These are phyloP conservation scores for Aspidoscelis tigris DNA, from an alignment of 2,113 vertebrate genomes.

Conservation along the genomic window DNA sequence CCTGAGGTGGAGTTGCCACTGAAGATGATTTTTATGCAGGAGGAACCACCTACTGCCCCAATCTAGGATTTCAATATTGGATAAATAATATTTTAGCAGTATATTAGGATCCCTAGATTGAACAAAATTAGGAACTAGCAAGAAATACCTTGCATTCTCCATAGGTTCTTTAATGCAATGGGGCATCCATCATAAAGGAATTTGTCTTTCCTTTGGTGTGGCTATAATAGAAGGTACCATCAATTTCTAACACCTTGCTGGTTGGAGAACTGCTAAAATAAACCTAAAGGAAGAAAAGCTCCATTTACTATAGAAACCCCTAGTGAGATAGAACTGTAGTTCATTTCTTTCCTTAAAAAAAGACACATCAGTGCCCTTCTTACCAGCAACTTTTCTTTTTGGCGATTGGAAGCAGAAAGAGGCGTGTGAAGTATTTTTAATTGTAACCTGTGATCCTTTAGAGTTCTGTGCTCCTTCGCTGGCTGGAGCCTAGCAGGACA, in stretches of 20 bases:
- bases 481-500: slow-evolving; percentile 53
- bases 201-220: slow-evolving; percentile 36
- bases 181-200: slow-evolving; percentile 51
- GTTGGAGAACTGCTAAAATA: slow-evolving; percentile 67
- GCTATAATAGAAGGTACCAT: slow-evolving; percentile 56
- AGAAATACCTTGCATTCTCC: slow-evolving; percentile 28
- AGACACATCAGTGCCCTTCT: slow-evolving; percentile 70
- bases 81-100: background rate
- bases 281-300: slow-evolving; percentile 66
- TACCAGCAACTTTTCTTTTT: slow-evolving; percentile 55
- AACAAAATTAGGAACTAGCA: slow-evolving; percentile 15
- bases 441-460: slow-evolving; percentile 48
- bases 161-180: slow-evolving; percentile 53
- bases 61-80: no score
- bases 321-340: slow-evolving; percentile 74
- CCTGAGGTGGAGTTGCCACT: background rate
- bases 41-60: no score
- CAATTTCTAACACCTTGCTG: slow-evolving; percentile 60
- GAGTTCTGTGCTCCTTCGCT: slow-evolving; percentile 48
- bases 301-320: slow-evolving; percentile 69
- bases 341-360: slow-evolving; percentile 76
- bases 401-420: slow-evolving; percentile 52
- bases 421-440: slow-evolving; percentile 55
- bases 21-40: background rate
- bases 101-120: background rate